phyloP scores from a whole-genome alignment of 2,797 vertebrate genomes.

The Pelochelys cantorii region DNA sequence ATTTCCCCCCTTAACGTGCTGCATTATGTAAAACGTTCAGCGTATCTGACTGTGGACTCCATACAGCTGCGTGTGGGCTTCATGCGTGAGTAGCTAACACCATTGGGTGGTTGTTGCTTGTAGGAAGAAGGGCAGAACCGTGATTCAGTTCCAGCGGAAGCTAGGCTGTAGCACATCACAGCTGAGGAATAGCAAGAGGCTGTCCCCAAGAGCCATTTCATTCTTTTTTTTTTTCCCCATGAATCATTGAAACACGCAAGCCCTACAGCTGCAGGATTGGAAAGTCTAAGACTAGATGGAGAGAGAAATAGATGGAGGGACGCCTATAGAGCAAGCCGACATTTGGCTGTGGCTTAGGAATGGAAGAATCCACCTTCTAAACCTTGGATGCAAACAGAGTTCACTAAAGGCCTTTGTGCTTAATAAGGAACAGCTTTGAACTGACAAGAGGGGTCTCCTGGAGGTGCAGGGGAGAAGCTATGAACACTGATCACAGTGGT shows the following conservation, averaged over 20 bases:
- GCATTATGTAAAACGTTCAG: background rate
- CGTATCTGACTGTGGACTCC: background rate
- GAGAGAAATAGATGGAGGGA: conserved; percentile 59
- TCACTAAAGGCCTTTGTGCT: conserved; percentile 2
- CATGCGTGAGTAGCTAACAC: conserved; percentile 6
- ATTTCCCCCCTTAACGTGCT: conserved; percentile 15
- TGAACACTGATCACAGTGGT: background rate
- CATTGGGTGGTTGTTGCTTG: conserved; percentile 36
- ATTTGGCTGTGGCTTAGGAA: conserved; percentile 60
- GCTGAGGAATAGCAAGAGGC: conserved; percentile 33
- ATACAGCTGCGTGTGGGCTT: background rate
- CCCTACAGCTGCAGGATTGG: conserved; percentile 70
- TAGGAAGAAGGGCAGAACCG: conserved; percentile 33
- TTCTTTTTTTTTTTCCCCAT: conserved; percentile 22
- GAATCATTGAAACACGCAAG: conserved; percentile 31
- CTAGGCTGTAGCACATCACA: background rate
- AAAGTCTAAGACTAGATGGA: conserved; percentile 63
- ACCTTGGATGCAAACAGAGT: conserved; percentile 55
- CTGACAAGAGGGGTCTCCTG: background rate
- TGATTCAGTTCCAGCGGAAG: conserved; percentile 19
- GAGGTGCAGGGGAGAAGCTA: background rate
- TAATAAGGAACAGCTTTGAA: conserved; percentile 58
- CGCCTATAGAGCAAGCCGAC: conserved; percentile 61
- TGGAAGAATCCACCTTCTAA: conserved; percentile 47
- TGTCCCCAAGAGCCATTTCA: background rate